phyloP scores from a whole-genome alignment of 2,113 vertebrate genomes.

The Sminthopsis crassicaudata region DNA sequence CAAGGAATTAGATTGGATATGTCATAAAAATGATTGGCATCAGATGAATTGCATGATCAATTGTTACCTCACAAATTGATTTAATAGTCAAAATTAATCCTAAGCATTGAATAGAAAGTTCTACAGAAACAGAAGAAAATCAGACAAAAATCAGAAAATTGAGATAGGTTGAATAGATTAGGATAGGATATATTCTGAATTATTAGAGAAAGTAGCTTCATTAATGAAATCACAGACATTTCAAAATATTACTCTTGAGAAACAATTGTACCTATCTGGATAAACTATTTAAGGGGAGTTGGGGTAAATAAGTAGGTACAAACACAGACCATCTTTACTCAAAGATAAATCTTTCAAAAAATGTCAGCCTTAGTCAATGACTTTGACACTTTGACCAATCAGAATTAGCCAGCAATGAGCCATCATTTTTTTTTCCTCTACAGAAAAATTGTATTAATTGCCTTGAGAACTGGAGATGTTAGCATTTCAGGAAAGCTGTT shows the following conservation, averaged over 20 bases:
- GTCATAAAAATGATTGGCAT: not conserved
- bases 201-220: not conserved
- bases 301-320: too few species aligned
- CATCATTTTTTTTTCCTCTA: not conserved
- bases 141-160: not conserved
- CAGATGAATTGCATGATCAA: not conserved
- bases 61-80: not conserved
- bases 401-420: not conserved
- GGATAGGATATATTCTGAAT: not conserved
- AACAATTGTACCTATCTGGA: not conserved
- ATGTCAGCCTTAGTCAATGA: not conserved
- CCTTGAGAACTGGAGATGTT: not conserved
- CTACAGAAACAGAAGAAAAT: not conserved
- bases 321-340: too few species aligned
- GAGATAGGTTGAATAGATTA: not conserved
- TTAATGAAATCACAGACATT: not conserved
- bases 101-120: not conserved
- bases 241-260: not conserved
- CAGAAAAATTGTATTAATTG: not conserved
- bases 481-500: not conserved
- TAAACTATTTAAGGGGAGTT: not conserved
- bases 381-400: not conserved
- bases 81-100: not conserved
- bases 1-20: too few species aligned
- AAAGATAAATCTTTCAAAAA: not conserved